Percentiles rank a stretch among this genome's conserved stretches.
Evolutionary conservation across 2,888 invertebrate species (phyloP).

Genomic region (Plemyria rubiginata): DNA sequence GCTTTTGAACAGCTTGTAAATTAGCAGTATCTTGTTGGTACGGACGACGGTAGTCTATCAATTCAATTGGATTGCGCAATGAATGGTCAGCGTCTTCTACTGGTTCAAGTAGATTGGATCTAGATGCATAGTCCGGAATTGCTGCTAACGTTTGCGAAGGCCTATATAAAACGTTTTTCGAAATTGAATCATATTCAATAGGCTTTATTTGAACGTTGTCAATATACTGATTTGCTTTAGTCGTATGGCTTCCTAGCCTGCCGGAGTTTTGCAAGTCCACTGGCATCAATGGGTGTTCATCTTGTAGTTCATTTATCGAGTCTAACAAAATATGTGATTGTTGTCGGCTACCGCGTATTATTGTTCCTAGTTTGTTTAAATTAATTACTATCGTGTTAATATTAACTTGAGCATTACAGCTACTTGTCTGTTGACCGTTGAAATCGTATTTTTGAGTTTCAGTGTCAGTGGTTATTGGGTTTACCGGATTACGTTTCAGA

Average conservation of each 20-base stretch:
- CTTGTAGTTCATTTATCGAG: conserved; percentile 1
- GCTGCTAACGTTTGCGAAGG: background rate
- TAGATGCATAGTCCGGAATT: background rate
- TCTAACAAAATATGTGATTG: background rate
- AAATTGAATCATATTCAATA: conserved; percentile 16
- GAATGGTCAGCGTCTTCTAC: background rate
- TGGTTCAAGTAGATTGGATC: background rate
- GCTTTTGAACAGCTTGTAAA: background rate
- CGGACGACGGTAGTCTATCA: background rate
- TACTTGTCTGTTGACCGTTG: background rate
- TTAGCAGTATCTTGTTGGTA: background rate
- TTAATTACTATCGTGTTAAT: conserved; percentile 3
- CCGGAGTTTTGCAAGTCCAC: background rate
- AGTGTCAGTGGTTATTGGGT: background rate
- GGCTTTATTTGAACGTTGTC: background rate
- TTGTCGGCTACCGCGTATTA: background rate
- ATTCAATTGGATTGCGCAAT: conserved; percentile 4
- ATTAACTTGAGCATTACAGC: conserved; percentile 2
- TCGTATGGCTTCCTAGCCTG: conserved; percentile 1
- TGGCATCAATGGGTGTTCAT: background rate
- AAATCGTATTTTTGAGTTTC: background rate
- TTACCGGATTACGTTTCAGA: background rate
- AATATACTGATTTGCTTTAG: background rate
- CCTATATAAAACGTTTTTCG: conserved; percentile 12
- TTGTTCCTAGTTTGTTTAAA: conserved; percentile 13